Percentiles rank a stretch among this genome's conserved stretches.
Conservation (phyloP, 2,797 vertebrate species). For the Thamnophis elegans region DNA sequence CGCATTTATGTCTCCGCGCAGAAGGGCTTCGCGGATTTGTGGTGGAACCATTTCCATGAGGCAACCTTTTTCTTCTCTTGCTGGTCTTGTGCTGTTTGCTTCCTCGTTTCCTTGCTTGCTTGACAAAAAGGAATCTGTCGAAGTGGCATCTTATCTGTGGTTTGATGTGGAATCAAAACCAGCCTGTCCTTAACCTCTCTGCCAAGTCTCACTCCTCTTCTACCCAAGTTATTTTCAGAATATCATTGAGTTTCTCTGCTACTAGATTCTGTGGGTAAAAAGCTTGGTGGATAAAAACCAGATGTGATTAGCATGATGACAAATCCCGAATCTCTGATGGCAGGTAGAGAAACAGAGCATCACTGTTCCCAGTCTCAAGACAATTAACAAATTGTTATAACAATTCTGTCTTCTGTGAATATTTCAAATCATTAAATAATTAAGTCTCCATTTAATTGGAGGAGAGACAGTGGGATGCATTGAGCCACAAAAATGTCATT, state of each 20-base stretch:
- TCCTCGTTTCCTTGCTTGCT: not conserved
- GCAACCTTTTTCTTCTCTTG: no score
- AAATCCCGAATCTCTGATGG: constrained; percentile 56
- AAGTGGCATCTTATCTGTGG: not conserved
- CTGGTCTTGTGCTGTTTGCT: not conserved
- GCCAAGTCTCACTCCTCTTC: not conserved
- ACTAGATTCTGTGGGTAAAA: constrained; percentile 32
- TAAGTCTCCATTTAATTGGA: constrained; percentile 43
- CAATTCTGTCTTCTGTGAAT: constrained; percentile 61
- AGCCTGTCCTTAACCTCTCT: not conserved
- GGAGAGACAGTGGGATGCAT: not conserved
- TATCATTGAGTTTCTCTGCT: not conserved
- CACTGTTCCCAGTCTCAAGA: constrained; percentile 62
- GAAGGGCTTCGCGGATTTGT: no score
- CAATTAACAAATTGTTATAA: constrained; percentile 66
- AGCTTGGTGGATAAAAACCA: constrained; percentile 45
- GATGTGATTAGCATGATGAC: constrained; percentile 36
- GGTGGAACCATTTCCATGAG: no score
- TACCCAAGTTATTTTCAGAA: not conserved
- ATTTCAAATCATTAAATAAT: constrained; percentile 62
- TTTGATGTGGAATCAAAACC: not conserved
- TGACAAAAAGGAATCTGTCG: not conserved
- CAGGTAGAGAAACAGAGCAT: constrained; percentile 56
- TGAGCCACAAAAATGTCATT: not conserved
- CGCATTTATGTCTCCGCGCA: no score